Evolutionary conservation across 1,140 invertebrate genomes (phyloP).

Genomic region (Drosophila baimaii): DNA sequence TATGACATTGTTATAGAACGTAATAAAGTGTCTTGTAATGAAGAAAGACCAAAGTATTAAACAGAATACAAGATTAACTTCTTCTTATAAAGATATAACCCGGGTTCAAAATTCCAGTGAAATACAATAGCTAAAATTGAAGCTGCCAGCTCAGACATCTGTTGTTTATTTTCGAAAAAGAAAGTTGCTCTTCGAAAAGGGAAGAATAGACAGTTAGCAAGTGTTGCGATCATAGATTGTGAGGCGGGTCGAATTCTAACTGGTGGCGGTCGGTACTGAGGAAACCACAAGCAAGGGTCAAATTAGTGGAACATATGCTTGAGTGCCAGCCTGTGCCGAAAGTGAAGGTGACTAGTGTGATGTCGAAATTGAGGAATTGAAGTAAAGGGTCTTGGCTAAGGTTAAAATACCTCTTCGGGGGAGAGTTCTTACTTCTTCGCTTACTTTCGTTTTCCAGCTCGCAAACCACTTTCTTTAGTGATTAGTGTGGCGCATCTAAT

Average conservation of each 20-base stretch:
- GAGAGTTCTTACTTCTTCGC: constrained; percentile 33
- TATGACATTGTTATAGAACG: background rate
- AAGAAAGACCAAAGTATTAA: background rate
- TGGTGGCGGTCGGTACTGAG: constrained; percentile 57
- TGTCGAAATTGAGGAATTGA: constrained; percentile 31
- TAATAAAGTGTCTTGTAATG: background rate
- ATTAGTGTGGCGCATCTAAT: constrained; percentile 65
- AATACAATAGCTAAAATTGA: constrained; percentile 53
- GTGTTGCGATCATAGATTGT: constrained; percentile 48
- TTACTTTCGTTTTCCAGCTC: constrained; percentile 70
- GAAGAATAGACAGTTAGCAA: constrained; percentile 33
- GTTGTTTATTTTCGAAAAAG: constrained; percentile 38
- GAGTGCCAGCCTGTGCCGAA: constrained; percentile 36
- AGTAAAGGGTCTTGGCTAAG: constrained; percentile 30
- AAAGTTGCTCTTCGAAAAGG: constrained; percentile 45
- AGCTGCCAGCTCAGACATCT: constrained; percentile 46
- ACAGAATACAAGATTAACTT: background rate
- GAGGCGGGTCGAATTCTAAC: constrained; percentile 57
- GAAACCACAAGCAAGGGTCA: constrained; percentile 55
- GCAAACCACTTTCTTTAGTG: constrained; percentile 52
- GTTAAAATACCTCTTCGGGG: constrained; percentile 16
- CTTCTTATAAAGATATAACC: background rate
- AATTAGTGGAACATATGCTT: constrained; percentile 66
- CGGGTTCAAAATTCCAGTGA: constrained; percentile 25
- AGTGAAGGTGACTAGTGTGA: constrained; percentile 51